Evolutionary conservation across 2,113 vertebrate species (phyloP), one percentile per base, ranked within the genome.

Genomic region (Rattus rattus): DNA sequence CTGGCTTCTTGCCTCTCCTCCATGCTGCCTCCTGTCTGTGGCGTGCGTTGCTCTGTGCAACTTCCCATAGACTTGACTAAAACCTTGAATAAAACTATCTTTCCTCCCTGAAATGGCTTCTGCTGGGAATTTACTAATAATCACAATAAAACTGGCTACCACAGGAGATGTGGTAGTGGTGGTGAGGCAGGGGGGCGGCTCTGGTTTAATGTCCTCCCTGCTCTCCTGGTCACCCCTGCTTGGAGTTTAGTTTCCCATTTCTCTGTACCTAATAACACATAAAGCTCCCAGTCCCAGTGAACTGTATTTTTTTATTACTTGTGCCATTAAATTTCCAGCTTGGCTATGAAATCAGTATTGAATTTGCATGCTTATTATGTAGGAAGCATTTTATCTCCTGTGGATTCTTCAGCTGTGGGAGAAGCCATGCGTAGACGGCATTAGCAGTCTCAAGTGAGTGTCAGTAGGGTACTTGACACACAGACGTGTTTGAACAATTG

Each of bases 371-470:
- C 4, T 93, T 52, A 47, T 95, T 75, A 59, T 88, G 75, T 49
- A 94, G 92, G 87, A 81, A 90, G 3, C 90, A 7, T 92, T 94
- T 73, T 86, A 87, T 14, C 39, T 73, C 72, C 92, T 28, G 1
- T 16, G 11, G 30, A 43, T 12, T 3, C 69, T 93, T 52, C 43
- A 94, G n/a, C 61, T 92, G 93, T 81, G 95, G 1, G 7, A n/a
- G 94, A 75, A 63, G 91, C 84, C 85, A 61, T 86, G 22, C 9
- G 77, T 43, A 39, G 75, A 89, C 63, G 30, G 94, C 83, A 80
- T 70, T 91, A 97, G 94, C 92, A 96, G 47, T 65, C 91, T 63
- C 54, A 88, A 83, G 54, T 83, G 54, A 81, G 83, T 92, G 72
- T 56, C 65, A 81, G 4, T 30, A 30, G 61, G 80, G 33, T 6